Conservation (phyloP, 2,888 invertebrate species). For the Acronicta psi region DNA sequence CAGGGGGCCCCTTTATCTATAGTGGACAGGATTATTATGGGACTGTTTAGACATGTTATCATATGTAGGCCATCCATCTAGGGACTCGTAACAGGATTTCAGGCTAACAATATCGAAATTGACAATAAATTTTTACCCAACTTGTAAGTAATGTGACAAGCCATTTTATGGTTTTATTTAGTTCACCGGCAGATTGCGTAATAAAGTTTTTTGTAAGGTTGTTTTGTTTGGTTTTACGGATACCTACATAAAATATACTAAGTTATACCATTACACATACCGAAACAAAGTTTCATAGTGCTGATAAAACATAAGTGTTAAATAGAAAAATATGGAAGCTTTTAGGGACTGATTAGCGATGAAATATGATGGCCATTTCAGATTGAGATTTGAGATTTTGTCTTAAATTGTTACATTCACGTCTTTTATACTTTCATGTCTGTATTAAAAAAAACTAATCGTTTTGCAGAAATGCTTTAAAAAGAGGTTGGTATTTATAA, state of each 20-base stretch:
- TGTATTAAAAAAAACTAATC: too few species aligned
- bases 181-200: not conserved
- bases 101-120: conserved; percentile 31
- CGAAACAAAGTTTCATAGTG: not conserved
- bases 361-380: too few species aligned
- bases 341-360: too few species aligned
- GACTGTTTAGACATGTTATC: conserved; percentile 56
- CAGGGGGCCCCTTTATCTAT: conserved; percentile 54
- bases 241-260: not conserved
- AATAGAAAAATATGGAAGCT: too few species aligned
- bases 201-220: not conserved
- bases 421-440: too few species aligned
- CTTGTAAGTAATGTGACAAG: conserved; percentile 29
- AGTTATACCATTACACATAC: too few species aligned
- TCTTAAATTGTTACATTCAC: too few species aligned
- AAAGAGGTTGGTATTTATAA: too few species aligned
- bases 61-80: conserved; percentile 49
- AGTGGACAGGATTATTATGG: conserved; percentile 56
- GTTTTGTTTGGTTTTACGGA: not conserved
- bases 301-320: too few species aligned
- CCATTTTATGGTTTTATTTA: conserved; percentile 18
- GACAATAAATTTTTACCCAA: conserved; percentile 36
- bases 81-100: conserved; percentile 43
- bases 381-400: too few species aligned
- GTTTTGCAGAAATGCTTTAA: too few species aligned